phyloP scores from a whole-genome alignment of 1,140 invertebrate genomes.

The Phymorhynchus buccinoides region DNA sequence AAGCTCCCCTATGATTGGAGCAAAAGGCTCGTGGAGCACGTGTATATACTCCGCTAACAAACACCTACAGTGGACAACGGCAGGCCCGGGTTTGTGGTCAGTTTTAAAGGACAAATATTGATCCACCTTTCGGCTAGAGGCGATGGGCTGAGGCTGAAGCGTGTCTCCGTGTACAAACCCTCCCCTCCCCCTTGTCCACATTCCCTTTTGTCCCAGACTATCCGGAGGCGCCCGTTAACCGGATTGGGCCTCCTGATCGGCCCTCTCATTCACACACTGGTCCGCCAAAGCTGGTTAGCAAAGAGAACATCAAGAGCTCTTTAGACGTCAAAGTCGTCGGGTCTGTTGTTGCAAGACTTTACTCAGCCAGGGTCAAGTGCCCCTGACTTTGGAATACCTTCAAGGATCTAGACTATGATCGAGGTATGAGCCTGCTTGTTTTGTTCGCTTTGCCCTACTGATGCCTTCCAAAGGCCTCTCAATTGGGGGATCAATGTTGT shows the following conservation, averaged over 20 bases:
- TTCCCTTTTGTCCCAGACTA: not conserved
- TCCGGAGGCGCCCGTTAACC: not conserved
- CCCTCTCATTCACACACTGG: not conserved
- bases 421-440: not conserved
- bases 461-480: not conserved
- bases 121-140: not conserved
- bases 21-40: not conserved
- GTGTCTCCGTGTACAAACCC: not conserved
- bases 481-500: not conserved
- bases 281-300: not conserved
- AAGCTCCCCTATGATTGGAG: not conserved
- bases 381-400: not conserved
- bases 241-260: not conserved
- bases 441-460: not conserved
- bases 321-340: not conserved
- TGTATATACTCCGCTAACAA: not conserved
- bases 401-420: not conserved
- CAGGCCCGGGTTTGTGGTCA: not conserved
- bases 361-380: not conserved
- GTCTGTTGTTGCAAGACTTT: slow-evolving; percentile 7
- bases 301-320: not conserved
- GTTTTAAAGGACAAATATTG: not conserved
- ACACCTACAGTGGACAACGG: not conserved
- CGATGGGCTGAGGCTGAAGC: not conserved
- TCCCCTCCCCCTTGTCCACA: not conserved